Conservation (phyloP, 2,888 invertebrate species). For the Lobophora halterata region DNA sequence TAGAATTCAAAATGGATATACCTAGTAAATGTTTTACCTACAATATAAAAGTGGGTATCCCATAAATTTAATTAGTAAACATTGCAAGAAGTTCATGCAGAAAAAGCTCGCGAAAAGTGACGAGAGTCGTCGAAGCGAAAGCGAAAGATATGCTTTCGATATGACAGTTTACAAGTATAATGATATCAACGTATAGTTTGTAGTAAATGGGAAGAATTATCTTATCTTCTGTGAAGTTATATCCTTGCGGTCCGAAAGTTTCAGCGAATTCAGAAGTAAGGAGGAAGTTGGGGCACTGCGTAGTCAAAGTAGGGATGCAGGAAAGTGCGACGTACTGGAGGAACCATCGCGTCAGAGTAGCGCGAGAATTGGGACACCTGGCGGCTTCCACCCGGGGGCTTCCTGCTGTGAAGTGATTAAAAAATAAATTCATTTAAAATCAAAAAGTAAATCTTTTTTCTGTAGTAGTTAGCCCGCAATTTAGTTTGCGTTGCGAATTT, state of each 20-base stretch:
- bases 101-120: conserved; percentile 57
- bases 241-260: conserved; percentile 38
- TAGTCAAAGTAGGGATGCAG: conserved; percentile 64
- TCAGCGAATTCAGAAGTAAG: conserved; percentile 60
- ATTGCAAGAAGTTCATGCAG: conserved; percentile 50
- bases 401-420: conserved; percentile 45
- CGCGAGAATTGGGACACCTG: conserved; percentile 73
- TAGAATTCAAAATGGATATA: conserved; percentile 55
- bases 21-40: conserved; percentile 57
- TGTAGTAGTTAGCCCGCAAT: too few species aligned
- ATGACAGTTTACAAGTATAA: conserved; percentile 60
- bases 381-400: conserved; percentile 66
- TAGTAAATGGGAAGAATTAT: conserved; percentile 55
- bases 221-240: conserved; percentile 45
- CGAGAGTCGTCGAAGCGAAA: conserved; percentile 56
- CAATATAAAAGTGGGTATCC: conserved; percentile 53
- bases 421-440: too few species aligned
- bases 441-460: too few species aligned
- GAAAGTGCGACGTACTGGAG: conserved; percentile 60
- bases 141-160: conserved; percentile 74
- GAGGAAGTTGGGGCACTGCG: conserved; percentile 58
- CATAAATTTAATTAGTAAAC: conserved; percentile 61
- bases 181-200: conserved; percentile 48
- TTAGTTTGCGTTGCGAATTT: too few species aligned
- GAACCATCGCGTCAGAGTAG: conserved; percentile 72